Base-by-base conservation (phyloP, 2,113 vertebrate species). In the Carassius gibelio region DNA sequence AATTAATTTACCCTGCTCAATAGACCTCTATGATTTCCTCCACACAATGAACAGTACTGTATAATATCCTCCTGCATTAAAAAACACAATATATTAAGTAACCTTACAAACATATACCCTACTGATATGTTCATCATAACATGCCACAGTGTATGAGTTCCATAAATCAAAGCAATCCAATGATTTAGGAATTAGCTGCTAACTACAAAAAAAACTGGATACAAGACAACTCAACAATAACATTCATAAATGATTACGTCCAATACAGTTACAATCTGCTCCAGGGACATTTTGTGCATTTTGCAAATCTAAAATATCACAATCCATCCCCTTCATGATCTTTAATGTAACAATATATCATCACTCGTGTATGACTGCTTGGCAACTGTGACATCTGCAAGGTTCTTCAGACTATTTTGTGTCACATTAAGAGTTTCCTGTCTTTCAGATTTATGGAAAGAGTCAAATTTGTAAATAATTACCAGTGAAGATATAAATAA, bases 21-120 rank as follows among this genome's bases (percentile, higher is more conserved):
- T 91, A 91, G 90, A 90, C 88, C 87, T 86, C 83, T 69, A 36
- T 91, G 89, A 88, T 88, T 92, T 93, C 90, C 91, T 93, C 90
- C 91, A 92, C 92, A 90, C 89, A 94, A 93, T 93, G 92, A 94
- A 94, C 90, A 88, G 91, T 87, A 90, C 89, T 90, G 90, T 93
- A 93, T 89, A 88, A 91, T 91, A 93, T 92, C 92, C 92, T 92
- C 90, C 8, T 38, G 66, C 14, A 87, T 90, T 92, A 93, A 91
- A 91, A 93, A 88, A 88, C 77, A 85, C 90, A 88, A 94, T 93
- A 1, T 26, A 26, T 26, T 26, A 92, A 93, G 91, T 94, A 90
- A 92, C 87, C 45, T 77, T 38, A 86, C 84, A 92, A 84, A 4
- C 3, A 30, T 34, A 68, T 30, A 15, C 26, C 13, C 14, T 8